These are phyloP conservation scores for Hyles euphorbiae DNA, from an alignment of 1,140 invertebrate species.

Conservation along the genomic window DNA sequence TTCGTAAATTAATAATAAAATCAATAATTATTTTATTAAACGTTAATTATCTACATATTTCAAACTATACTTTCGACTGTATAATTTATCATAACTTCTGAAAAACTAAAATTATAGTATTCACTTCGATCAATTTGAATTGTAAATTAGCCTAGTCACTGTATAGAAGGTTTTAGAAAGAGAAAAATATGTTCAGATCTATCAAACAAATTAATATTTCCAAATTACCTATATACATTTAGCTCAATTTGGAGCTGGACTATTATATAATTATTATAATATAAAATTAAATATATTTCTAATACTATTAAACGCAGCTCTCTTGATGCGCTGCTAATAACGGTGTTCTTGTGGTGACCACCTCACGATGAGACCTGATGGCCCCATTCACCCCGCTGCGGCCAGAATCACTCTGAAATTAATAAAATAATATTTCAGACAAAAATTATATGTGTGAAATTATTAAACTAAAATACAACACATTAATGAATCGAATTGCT, in stretches of 20 bases:
- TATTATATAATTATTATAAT: background rate
- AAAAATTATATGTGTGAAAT: background rate
- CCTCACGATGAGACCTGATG: conserved; percentile 77
- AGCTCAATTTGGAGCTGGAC: too few relatives aligned
- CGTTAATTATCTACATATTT: too few relatives aligned
- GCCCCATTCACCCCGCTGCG: conserved; percentile 40
- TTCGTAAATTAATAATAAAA: too few relatives aligned
- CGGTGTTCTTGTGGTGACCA: conserved; percentile 88
- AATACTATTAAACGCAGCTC: conserved; percentile 84
- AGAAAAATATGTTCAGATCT: too few relatives aligned
- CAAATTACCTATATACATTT: too few relatives aligned
- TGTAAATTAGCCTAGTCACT: too few relatives aligned
- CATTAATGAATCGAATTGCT: too few relatives aligned
- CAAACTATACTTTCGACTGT: background rate
- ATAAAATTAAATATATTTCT: too few relatives aligned
- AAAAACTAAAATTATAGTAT: background rate
- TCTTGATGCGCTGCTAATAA: conserved; percentile 88
- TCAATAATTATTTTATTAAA: too few relatives aligned
- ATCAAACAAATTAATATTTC: too few relatives aligned
- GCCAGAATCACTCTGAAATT: conserved; percentile 48
- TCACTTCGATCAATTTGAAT: conserved; percentile 1
- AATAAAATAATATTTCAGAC: conserved; percentile 7
- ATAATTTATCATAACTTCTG: background rate
- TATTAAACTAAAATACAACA: too few relatives aligned
- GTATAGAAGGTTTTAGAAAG: too few relatives aligned